Percentiles rank a stretch among this genome's conserved stretches.
Evolutionary conservation across 2,113 vertebrate genomes (phyloP).

Genomic region (Hippocampus comes): DNA sequence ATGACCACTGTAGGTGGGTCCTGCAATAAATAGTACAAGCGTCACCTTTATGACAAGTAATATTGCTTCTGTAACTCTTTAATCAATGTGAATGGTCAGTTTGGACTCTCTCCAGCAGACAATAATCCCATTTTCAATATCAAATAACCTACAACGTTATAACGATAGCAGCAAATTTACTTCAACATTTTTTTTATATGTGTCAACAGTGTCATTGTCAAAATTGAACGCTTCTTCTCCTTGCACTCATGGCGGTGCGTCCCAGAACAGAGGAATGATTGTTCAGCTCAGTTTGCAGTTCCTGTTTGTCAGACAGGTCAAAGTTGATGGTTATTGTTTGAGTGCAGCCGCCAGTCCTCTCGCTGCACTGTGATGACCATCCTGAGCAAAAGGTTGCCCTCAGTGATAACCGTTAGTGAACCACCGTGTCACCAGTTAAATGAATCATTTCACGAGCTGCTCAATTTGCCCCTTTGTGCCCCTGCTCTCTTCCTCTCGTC

Average conservation of each 20-base stretch:
- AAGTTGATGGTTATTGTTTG: slow-evolving; percentile 55
- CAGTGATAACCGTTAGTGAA: slow-evolving; percentile 51
- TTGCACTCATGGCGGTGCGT: slow-evolving; percentile 16
- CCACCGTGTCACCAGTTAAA: slow-evolving; percentile 40
- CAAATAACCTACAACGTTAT: background rate
- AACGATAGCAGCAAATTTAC: no score
- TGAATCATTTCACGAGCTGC: slow-evolving; percentile 56
- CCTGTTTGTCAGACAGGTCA: slow-evolving; percentile 64
- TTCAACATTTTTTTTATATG: background rate
- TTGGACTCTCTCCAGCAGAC: no score
- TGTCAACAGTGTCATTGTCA: slow-evolving; percentile 33
- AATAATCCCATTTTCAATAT: background rate
- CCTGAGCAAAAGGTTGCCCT: slow-evolving; percentile 47
- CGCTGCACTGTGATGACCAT: slow-evolving; percentile 32
- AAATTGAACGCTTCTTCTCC: slow-evolving; percentile 28
- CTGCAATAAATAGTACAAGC: no score
- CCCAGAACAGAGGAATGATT: slow-evolving; percentile 56
- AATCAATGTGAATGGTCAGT: no score
- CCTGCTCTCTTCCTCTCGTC: slow-evolving; percentile 32
- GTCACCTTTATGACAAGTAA: no score
- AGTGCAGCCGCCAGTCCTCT: slow-evolving; percentile 43
- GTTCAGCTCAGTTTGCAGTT: slow-evolving; percentile 56
- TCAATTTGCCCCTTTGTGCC: slow-evolving; percentile 53
- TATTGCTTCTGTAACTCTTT: no score
- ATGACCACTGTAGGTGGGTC: no score